A percentile compares a stretch with the other conserved stretches of the same genome.
Conservation (phyloP, 2,797 vertebrate genomes). For the Poliocrania exsul region DNA sequence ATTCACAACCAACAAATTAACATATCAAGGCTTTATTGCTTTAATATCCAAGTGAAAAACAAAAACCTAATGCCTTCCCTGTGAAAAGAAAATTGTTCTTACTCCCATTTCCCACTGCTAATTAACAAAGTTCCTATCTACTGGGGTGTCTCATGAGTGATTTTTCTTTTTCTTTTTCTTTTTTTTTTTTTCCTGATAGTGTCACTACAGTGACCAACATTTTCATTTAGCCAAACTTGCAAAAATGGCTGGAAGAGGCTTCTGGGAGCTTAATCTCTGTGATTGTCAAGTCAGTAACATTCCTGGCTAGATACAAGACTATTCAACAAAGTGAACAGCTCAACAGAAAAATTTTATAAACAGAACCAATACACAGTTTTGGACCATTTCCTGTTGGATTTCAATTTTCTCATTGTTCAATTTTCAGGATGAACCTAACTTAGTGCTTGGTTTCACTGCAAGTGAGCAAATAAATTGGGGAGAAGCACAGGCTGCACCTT, state of each 20-base stretch:
- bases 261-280: not conserved
- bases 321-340: not conserved
- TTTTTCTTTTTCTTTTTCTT: not conserved
- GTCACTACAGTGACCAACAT: not conserved
- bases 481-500: not conserved
- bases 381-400: not conserved
- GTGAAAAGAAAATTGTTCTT: constrained; percentile 54
- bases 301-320: not conserved
- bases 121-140: constrained; percentile 1
- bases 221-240: not conserved
- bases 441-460: not conserved
- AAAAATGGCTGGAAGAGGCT: not conserved
- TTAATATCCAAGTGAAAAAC: constrained; percentile 41
- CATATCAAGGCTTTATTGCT: constrained; percentile 50
- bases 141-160: not conserved
- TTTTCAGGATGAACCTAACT: not conserved
- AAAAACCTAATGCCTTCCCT: constrained; percentile 16
- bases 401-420: not conserved
- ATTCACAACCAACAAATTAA: constrained; percentile 44
- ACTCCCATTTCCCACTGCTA: constrained; percentile 49
- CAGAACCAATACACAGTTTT: not conserved
- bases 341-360: not conserved
- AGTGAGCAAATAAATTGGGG: not conserved
- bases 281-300: not conserved
- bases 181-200: not conserved